These are phyloP conservation scores for Chlorocebus sabaeus DNA, from an alignment of 2,113 vertebrate species.

Conservation along the genomic window DNA sequence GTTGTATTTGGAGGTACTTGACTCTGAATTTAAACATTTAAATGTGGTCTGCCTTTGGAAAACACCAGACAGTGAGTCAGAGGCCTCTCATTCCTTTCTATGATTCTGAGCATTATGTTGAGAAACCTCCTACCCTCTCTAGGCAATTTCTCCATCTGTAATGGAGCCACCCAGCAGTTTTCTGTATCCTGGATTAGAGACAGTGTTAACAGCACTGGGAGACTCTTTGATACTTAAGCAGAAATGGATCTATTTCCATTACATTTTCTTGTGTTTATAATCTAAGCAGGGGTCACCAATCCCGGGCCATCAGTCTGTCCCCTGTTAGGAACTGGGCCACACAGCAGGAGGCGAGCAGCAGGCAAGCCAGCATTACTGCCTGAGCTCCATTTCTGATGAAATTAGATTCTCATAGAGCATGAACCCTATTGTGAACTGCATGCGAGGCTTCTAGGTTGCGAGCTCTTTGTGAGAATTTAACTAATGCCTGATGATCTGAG, in stretches of 20 bases:
- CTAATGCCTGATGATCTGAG: too few relatives aligned
- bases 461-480: too few relatives aligned
- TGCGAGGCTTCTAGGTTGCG: too few relatives aligned
- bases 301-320: too few relatives aligned
- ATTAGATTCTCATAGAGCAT: too few relatives aligned
- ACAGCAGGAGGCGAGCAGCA: too few relatives aligned
- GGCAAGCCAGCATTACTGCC: too few relatives aligned
- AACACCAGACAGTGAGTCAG: conserved; percentile 50
- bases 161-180: background rate
- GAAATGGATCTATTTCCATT: background rate
- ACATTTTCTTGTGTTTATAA: background rate
- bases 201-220: background rate
- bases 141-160: background rate
- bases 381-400: too few relatives aligned
- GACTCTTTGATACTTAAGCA: background rate
- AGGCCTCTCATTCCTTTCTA: background rate
- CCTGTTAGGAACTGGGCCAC: too few relatives aligned
- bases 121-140: background rate
- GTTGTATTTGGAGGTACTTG: background rate
- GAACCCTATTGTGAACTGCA: too few relatives aligned
- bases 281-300: background rate
- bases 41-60: conserved; percentile 3
- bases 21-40: background rate
- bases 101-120: background rate
- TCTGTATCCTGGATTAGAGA: background rate